phyloP scores from a whole-genome alignment of 2,113 vertebrate species.

The Eptesicus fuscus region DNA sequence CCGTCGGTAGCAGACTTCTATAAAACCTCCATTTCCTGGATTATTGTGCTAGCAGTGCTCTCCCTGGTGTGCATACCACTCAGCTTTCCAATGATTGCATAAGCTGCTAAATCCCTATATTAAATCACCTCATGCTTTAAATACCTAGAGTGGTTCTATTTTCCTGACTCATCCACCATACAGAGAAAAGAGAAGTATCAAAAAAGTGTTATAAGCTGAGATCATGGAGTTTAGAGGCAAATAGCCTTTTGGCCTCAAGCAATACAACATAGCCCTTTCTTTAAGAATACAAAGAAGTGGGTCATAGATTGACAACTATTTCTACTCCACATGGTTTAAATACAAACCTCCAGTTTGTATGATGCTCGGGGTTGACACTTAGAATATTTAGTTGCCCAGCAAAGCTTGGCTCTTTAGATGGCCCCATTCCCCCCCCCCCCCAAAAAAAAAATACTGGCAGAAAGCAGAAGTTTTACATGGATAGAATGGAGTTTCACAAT shows the following conservation, averaged over 20 bases:
- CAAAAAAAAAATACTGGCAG: background rate
- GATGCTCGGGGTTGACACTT: background rate
- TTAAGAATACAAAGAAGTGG: background rate
- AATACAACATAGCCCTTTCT: background rate
- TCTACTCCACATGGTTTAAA: background rate
- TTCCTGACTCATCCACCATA: background rate
- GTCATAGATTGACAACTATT: background rate
- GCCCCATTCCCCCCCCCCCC: background rate
- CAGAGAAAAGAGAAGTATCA: background rate
- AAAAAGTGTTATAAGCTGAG: background rate
- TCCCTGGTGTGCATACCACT: background rate
- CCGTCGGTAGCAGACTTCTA: background rate
- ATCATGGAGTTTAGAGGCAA: background rate
- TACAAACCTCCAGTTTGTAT: background rate
- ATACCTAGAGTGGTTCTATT: background rate
- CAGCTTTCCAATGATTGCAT: background rate
- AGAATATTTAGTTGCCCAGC: background rate
- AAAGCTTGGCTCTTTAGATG: conserved; percentile 1
- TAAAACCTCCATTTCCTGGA: background rate
- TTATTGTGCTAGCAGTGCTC: background rate
- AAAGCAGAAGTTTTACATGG: conserved; percentile 11
- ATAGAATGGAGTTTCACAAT: conserved; percentile 25
- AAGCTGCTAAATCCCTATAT: background rate
- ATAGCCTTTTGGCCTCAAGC: background rate
- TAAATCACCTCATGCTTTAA: conserved; percentile 16